Evolutionary conservation across 2,797 vertebrate genomes (phyloP).

Genomic region (Psittacula echo): DNA sequence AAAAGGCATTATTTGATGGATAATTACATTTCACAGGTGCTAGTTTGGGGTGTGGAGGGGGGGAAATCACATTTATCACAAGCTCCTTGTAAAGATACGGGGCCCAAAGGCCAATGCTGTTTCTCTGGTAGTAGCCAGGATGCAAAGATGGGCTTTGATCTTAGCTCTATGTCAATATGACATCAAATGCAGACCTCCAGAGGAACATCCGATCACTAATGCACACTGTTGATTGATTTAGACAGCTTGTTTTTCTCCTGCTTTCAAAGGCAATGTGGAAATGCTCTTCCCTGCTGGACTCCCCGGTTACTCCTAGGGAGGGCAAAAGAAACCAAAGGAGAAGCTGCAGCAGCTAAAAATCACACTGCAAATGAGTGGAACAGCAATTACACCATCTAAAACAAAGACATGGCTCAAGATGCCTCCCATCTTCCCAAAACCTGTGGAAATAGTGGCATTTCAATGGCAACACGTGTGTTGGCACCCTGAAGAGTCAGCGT

Average conservation of each 20-base stretch:
- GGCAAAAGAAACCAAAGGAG: not conserved
- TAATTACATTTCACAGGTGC: conserved; percentile 45
- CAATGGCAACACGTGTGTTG: not conserved
- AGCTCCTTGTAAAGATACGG: not conserved
- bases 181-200: conserved; percentile 61
- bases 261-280: conserved; percentile 34
- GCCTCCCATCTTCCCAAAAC: not conserved
- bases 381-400: not conserved
- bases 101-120: conserved; percentile 19
- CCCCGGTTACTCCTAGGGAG: not conserved
- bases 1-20: conserved; percentile 46
- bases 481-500: not conserved
- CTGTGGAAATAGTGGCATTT: not conserved
- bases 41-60: not conserved
- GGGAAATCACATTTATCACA: not conserved
- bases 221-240: conserved; percentile 48
- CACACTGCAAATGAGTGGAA: not conserved
- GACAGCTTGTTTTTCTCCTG: conserved; percentile 49
- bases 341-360: not conserved
- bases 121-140: conserved; percentile 23
- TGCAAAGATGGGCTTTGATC: conserved; percentile 53
- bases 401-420: not conserved
- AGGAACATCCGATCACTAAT: conserved; percentile 41
- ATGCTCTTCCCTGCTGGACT: conserved; percentile 17
- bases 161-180: conserved; percentile 58